phyloP scores from a whole-genome alignment of 2,888 invertebrate genomes.

The Heliconius charithonia region DNA sequence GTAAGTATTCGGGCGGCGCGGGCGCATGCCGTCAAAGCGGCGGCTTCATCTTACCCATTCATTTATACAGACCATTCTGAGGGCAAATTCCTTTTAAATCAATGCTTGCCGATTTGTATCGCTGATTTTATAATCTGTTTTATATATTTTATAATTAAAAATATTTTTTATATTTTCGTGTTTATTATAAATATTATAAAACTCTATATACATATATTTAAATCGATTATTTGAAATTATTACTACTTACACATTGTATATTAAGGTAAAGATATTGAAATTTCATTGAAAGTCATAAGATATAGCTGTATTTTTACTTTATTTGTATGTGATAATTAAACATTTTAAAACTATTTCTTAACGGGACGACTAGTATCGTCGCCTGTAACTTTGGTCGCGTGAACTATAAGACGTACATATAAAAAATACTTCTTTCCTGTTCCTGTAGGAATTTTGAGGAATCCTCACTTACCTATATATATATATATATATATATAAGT shows the following conservation, averaged over 20 bases:
- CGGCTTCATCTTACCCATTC: slow-evolving; percentile 43
- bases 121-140: slow-evolving; percentile 24
- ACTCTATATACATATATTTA: not conserved
- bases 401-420: too few relatives aligned
- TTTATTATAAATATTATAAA: not conserved
- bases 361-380: too few relatives aligned
- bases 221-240: not conserved
- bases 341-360: too few relatives aligned
- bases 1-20: slow-evolving; percentile 35
- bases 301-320: too few relatives aligned
- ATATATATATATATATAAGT: too few relatives aligned
- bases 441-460: too few relatives aligned
- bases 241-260: not conserved
- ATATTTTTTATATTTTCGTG: not conserved
- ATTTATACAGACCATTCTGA: slow-evolving; percentile 40
- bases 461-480: too few relatives aligned
- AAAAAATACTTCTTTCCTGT: too few relatives aligned
- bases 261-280: not conserved
- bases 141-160: slow-evolving; percentile 17
- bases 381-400: too few relatives aligned
- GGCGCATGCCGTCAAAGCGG: slow-evolving; percentile 40
- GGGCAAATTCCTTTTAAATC: slow-evolving; percentile 41
- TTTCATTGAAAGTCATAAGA: too few relatives aligned
- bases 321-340: too few relatives aligned
- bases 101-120: slow-evolving; percentile 40